Conservation (phyloP, 2,797 vertebrate species). For the Chromobotia macracanthus region DNA sequence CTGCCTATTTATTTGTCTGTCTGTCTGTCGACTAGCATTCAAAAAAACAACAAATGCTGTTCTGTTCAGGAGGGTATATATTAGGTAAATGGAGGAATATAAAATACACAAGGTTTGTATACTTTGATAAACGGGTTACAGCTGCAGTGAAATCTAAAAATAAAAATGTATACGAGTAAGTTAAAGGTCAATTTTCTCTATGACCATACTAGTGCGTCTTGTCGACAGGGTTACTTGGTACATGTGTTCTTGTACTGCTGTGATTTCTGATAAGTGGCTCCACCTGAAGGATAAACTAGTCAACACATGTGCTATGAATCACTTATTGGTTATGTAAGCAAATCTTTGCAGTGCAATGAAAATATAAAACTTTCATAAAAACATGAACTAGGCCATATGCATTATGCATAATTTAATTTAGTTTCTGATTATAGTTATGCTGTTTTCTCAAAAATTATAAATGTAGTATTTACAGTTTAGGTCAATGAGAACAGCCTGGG, state of each 20-base stretch:
- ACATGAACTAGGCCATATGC: too few species aligned
- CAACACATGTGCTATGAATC: background rate
- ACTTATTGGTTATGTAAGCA: background rate
- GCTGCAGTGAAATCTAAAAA: background rate
- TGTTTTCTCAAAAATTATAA: background rate
- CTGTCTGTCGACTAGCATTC: background rate
- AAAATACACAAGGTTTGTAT: background rate
- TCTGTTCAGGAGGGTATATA: background rate
- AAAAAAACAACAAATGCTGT: background rate
- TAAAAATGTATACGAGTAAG: conserved; percentile 26
- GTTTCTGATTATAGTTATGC: too few species aligned
- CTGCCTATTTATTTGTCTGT: too few species aligned
- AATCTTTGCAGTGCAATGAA: too few species aligned
- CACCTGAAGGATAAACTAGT: conserved; percentile 21
- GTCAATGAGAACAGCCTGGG: background rate
- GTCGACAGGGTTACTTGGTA: background rate
- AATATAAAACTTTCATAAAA: too few species aligned
- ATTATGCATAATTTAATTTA: too few species aligned
- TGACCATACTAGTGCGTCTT: background rate
- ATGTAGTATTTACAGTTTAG: background rate
- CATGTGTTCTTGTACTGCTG: background rate
- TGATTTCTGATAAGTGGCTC: conserved; percentile 22
- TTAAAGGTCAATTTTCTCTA: background rate
- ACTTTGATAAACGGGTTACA: background rate
- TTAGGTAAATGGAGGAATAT: background rate